These are phyloP conservation scores for Caenorhabditis doughertyi DNA, from an alignment of 2,888 invertebrate genomes.

Conservation along the genomic window DNA sequence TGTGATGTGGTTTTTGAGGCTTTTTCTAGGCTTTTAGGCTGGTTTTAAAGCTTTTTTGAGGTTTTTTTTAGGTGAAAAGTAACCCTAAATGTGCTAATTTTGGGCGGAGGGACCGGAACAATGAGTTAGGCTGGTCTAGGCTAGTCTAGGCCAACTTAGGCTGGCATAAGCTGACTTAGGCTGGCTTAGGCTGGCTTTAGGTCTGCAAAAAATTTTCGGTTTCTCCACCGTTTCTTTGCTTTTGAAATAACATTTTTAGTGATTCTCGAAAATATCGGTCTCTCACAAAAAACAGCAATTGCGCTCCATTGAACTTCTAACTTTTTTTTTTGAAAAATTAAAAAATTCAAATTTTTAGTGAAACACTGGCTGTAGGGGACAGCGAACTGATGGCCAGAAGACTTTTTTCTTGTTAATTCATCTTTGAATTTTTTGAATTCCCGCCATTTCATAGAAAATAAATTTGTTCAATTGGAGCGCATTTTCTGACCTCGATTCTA, in stretches of 20 bases:
- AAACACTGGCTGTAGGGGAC: neutral
- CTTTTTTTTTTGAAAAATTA: too few species aligned
- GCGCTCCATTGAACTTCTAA: constrained; percentile 27
- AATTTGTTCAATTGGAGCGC: constrained; percentile 30
- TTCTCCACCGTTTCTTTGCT: too few species aligned
- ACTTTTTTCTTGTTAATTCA: neutral
- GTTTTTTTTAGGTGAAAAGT: neutral
- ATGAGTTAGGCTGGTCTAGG: too few species aligned
- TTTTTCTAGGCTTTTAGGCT: neutral
- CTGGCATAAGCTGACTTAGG: too few species aligned
- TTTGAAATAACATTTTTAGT: neutral
- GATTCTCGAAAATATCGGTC: neutral
- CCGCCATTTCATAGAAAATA: constrained; percentile 1
- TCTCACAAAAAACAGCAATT: neutral
- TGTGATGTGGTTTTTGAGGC: constrained; percentile 15
- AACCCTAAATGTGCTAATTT: too few species aligned
- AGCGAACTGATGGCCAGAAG: constrained; percentile 1
- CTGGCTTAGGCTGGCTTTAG: too few species aligned
- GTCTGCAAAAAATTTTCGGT: too few species aligned
- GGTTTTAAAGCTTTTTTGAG: neutral
- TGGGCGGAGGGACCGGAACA: too few species aligned
- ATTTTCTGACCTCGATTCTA: too few species aligned
- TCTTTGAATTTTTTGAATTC: neutral
- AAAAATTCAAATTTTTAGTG: neutral
- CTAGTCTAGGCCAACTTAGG: too few species aligned